Base-by-base conservation (phyloP, 1,140 invertebrate species). In the Apocrypta bakeri region DNA sequence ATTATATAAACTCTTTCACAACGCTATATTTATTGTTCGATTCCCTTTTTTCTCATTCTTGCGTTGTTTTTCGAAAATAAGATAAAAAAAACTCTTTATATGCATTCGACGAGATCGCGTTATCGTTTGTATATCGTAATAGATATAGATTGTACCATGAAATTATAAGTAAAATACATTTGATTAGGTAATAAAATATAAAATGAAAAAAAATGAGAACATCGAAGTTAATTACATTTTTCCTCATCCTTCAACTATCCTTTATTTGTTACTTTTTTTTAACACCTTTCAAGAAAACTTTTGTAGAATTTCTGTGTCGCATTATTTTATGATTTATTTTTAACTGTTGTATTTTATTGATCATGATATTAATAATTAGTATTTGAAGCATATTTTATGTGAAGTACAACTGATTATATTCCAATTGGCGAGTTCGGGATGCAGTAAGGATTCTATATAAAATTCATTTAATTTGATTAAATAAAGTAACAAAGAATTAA, bases 151-250 rank as follows among this genome's bases (percentile, higher is more conserved):
- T 92, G 90, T 92, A 92, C 88, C 89, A 92, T 90, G 91, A 92
- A 91, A 92, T 91, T 91, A 92, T 91, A 92, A 91, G 90, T 91
- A 91, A 92, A 92, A 91, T 92, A 92, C 90, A 92, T 92, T 92
- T 92, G 90, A 92, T 92, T 92, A 92, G 91, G 90, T 92, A 92
- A 92, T 92, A 90, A 88, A 88, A 85, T 85, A 78, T 84, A 80
- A 71, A 83, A 83, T 79, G 63, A 79, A 79, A 79, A 83, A 79
- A 81, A 81, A 56, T 2, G 42, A 37, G 25, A 0, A 37, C 1
- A 12, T 72, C 31, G 25, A 11, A 33, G 12, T 80, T 72, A 69
- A 72, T 78, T 78, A n/a, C 21, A 56, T 8, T 17, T 21, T 31
- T 33, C 33, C 17, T 29, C 25, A 42, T 42, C 29, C 29, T 42